A percentile compares a stretch with the other conserved stretches of the same genome.
Evolutionary conservation across 2,888 invertebrate genomes (phyloP).

Genomic region (Leptopilina drosophilae): DNA sequence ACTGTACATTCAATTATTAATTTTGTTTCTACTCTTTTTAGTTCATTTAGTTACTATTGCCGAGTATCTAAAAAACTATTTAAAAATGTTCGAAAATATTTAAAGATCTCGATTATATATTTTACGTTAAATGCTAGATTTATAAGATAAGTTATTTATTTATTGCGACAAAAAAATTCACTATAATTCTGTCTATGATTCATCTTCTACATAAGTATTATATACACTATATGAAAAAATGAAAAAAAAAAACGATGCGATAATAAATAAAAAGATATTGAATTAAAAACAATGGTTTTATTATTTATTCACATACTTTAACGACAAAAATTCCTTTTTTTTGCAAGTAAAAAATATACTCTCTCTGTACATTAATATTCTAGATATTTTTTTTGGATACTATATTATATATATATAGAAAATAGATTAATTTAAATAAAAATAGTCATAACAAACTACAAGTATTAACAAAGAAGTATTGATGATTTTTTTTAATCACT

Average conservation of each 20-base stretch:
- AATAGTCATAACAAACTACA: slow-evolving; percentile 10
- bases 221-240: not conserved
- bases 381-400: not conserved
- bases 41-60: not conserved
- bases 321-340: not conserved
- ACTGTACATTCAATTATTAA: not conserved
- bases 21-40: not conserved
- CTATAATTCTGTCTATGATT: not conserved
- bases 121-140: not conserved
- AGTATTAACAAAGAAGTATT: not conserved
- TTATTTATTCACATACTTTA: not conserved
- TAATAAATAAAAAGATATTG: not conserved
- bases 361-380: not conserved
- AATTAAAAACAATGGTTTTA: not conserved
- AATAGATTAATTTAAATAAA: slow-evolving; percentile 20
- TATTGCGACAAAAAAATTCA: not conserved
- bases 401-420: not conserved
- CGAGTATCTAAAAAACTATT: not conserved
- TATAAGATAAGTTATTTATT: slow-evolving; percentile 13
- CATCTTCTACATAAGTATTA: slow-evolving; percentile 9
- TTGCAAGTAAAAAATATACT: not conserved
- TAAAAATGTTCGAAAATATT: not conserved
- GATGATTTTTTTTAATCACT: not conserved
- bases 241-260: not conserved
- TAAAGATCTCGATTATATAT: slow-evolving; percentile 9